phyloP scores from a whole-genome alignment of 64 coral and sea anemone genomes.

The Montipora sp. region DNA sequence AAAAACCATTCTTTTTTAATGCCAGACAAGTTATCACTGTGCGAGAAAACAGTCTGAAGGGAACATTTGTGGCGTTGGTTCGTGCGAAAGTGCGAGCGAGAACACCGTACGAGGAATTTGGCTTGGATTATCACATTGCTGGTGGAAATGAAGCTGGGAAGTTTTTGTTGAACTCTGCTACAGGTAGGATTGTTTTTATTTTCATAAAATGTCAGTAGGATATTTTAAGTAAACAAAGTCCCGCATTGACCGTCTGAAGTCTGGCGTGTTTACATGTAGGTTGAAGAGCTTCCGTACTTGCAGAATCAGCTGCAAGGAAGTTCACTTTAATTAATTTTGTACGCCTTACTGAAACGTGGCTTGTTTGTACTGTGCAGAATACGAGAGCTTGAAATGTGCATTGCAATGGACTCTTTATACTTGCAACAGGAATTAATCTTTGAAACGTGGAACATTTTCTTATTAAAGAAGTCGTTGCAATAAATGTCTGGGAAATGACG shows the following conservation, averaged over 20 bases:
- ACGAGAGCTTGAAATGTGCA: too few relatives aligned
- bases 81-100: slow-evolving; percentile 36
- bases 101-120: neutral
- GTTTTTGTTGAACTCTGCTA: slow-evolving; percentile 58
- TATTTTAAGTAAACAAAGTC: slow-evolving; percentile 3
- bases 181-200: slow-evolving; percentile 35
- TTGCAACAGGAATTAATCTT: neutral
- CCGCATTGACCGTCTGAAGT: neutral
- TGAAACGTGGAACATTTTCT: neutral
- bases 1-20: slow-evolving; percentile 69
- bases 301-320: too few relatives aligned
- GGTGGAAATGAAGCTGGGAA: slow-evolving; percentile 64
- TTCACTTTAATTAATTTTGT: too few relatives aligned
- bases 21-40: slow-evolving; percentile 46
- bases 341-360: too few relatives aligned
- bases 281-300: too few relatives aligned
- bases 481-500: neutral
- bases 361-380: too few relatives aligned
- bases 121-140: slow-evolving; percentile 64
- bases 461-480: neutral
- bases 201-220: neutral
- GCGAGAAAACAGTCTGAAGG: slow-evolving; percentile 73
- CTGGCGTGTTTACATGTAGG: too few relatives aligned
- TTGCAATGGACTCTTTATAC: too few relatives aligned
- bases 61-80: slow-evolving; percentile 78